phyloP scores from a whole-genome alignment of 2,888 invertebrate genomes.

The Orgyia antiqua region DNA sequence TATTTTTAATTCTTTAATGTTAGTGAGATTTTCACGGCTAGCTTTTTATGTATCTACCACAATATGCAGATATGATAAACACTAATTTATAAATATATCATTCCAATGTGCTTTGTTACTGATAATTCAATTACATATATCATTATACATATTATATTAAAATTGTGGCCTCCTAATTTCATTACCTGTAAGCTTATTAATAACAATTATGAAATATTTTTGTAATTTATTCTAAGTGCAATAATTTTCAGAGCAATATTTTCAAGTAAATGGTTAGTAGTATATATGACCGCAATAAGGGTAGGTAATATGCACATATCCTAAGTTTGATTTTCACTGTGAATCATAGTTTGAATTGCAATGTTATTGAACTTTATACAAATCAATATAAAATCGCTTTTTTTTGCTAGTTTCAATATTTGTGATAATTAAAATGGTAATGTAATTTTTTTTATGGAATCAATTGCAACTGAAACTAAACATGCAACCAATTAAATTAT shows the following conservation, averaged over 20 bases:
- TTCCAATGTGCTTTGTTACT: conserved; percentile 32
- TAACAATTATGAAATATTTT: conserved; percentile 27
- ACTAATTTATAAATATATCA: conserved; percentile 23
- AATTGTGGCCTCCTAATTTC: conserved; percentile 26
- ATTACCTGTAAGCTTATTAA: conserved; percentile 22
- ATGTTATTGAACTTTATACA: too few relatives aligned
- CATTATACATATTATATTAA: conserved; percentile 10
- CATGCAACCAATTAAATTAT: too few relatives aligned
- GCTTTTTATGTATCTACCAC: conserved; percentile 37
- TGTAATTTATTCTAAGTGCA: conserved; percentile 28
- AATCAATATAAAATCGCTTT: too few relatives aligned
- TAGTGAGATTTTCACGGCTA: conserved; percentile 58
- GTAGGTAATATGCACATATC: too few relatives aligned
- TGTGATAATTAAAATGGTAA: too few relatives aligned
- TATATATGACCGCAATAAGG: too few relatives aligned
- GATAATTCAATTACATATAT: conserved; percentile 8
- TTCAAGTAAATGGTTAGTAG: too few relatives aligned
- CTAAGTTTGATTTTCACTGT: too few relatives aligned
- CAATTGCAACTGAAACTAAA: too few relatives aligned
- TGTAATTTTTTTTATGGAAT: too few relatives aligned
- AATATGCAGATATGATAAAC: conserved; percentile 12
- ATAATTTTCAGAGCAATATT: conserved; percentile 21
- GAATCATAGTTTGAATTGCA: too few relatives aligned
- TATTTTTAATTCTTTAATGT: conserved; percentile 30
- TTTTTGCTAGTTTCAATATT: too few relatives aligned